phyloP scores from a whole-genome alignment of 1,140 invertebrate genomes.

The Lamellibrachia luymesi region DNA sequence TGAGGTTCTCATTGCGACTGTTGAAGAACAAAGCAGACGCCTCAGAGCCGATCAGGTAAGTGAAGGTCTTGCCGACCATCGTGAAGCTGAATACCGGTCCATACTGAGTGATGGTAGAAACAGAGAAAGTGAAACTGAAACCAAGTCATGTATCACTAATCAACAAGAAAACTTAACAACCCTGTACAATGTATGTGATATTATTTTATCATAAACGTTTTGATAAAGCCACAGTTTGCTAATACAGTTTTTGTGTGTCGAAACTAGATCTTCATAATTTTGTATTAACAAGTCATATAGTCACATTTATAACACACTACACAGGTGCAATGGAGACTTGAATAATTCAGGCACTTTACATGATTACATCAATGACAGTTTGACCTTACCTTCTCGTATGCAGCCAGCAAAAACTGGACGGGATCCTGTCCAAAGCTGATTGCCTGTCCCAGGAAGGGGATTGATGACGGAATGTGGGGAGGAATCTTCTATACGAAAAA shows the following conservation, averaged over 20 bases:
- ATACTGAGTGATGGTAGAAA: slow-evolving; percentile 35
- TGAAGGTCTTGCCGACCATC: slow-evolving; percentile 52
- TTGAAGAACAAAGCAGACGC: slow-evolving; percentile 44
- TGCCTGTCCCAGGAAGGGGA: slow-evolving; percentile 48
- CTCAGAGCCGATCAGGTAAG: slow-evolving; percentile 46
- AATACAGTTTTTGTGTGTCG: too few relatives aligned
- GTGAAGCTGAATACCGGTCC: slow-evolving; percentile 50
- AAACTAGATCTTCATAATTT: too few relatives aligned
- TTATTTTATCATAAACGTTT: too few relatives aligned
- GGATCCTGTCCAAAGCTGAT: slow-evolving; percentile 43
- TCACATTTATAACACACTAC: too few relatives aligned
- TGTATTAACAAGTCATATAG: too few relatives aligned
- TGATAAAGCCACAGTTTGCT: too few relatives aligned
- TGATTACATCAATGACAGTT: too few relatives aligned
- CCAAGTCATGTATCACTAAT: not conserved
- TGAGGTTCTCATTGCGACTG: slow-evolving; percentile 49
- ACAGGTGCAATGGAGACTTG: too few relatives aligned
- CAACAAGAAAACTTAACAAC: too few relatives aligned
- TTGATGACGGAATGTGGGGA: slow-evolving; percentile 42
- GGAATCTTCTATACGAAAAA: slow-evolving; percentile 33
- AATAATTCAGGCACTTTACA: too few relatives aligned
- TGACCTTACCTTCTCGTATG: slow-evolving; percentile 41
- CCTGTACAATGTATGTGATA: too few relatives aligned
- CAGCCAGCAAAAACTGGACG: slow-evolving; percentile 42
- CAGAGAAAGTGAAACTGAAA: not conserved